Conservation (phyloP, 2,888 invertebrate genomes). For the Onchidella celtica region DNA sequence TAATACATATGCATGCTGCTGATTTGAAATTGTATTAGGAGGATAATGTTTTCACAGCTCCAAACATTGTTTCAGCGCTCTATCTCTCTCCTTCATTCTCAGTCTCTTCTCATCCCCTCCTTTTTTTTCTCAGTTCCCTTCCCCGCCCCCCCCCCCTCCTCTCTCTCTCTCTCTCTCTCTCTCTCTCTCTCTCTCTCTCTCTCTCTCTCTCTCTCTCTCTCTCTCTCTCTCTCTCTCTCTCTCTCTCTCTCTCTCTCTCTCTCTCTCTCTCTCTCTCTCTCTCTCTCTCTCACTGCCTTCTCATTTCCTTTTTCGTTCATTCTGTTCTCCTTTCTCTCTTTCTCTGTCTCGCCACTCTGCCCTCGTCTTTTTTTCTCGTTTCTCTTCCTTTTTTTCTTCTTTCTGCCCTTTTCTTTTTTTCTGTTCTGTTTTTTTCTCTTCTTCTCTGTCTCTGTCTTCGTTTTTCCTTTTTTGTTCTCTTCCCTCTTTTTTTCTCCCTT, state of each 20-base stretch:
- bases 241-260: background rate
- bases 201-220: no score
- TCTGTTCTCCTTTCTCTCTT: background rate
- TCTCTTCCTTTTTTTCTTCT: background rate
- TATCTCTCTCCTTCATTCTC: background rate
- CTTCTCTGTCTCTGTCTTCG: conserved; percentile 19
- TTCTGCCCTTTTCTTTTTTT: background rate
- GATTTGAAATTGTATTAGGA: no score
- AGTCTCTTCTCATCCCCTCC: no score
- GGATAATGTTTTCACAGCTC: no score
- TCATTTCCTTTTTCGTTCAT: background rate
- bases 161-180: background rate
- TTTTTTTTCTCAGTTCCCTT: background rate
- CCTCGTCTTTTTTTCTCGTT: background rate
- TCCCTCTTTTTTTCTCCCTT: background rate
- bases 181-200: background rate
- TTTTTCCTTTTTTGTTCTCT: conserved; percentile 5
- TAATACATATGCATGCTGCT: no score
- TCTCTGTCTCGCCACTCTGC: background rate
- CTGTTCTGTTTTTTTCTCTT: background rate
- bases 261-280: background rate
- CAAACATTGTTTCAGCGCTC: no score
- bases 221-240: background rate
- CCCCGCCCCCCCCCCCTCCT: background rate
- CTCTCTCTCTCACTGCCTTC: background rate